Percentiles rank a stretch among this genome's conserved stretches.
These are phyloP conservation scores for Cuculus canorus DNA, from an alignment of 2,797 vertebrate species.

Conservation along the genomic window DNA sequence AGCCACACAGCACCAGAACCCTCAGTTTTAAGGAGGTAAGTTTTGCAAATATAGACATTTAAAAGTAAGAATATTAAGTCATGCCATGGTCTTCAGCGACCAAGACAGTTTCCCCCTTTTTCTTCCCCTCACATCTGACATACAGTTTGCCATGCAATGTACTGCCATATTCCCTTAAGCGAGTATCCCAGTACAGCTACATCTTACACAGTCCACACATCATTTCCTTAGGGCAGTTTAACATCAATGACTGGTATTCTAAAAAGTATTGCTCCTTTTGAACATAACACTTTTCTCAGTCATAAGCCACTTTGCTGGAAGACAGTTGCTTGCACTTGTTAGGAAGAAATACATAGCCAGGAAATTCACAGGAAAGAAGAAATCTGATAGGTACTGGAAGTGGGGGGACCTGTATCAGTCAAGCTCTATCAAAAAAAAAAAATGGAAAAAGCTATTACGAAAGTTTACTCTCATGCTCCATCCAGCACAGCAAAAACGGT, in stretches of 20 bases:
- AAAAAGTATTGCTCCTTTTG: neutral
- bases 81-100: neutral
- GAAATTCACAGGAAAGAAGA: neutral
- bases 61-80: neutral
- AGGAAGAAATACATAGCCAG: neutral
- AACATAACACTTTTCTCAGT: neutral
- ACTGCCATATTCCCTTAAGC: fast-evolving
- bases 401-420: neutral
- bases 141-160: neutral
- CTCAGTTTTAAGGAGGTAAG: neutral
- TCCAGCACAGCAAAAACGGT: neutral
- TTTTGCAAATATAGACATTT: neutral
- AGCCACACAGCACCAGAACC: neutral
- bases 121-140: neutral
- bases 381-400: neutral
- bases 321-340: neutral
- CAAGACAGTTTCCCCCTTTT: neutral
- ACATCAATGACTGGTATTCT: neutral
- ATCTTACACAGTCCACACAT: neutral
- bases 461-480: neutral
- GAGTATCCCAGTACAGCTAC: neutral
- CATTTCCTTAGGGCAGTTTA: neutral
- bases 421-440: neutral
- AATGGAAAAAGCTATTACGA: neutral
- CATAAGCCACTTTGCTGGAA: neutral